Evolutionary conservation across 2,797 vertebrate species (phyloP).

Genomic region (Psittacula derbiana): DNA sequence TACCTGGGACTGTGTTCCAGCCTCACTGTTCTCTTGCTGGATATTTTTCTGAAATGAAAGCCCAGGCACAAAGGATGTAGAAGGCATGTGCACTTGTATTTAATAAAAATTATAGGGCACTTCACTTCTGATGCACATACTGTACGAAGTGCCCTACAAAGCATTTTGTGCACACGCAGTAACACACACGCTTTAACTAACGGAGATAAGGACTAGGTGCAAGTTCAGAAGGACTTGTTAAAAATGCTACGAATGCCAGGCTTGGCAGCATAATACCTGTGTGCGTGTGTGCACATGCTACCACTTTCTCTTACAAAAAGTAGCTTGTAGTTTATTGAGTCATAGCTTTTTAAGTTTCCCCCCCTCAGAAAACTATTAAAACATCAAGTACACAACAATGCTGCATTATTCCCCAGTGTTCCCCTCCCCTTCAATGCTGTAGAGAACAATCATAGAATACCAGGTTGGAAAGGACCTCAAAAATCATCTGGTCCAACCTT

Average conservation of each 20-base stretch:
- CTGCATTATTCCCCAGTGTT: neutral
- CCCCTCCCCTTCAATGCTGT: neutral
- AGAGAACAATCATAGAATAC: neutral
- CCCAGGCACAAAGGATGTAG: slow-evolving; percentile 84
- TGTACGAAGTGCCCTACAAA: slow-evolving; percentile 8
- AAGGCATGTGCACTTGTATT: slow-evolving; percentile 72
- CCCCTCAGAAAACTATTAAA: neutral
- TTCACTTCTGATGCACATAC: neutral
- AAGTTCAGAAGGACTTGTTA: neutral
- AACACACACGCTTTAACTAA: slow-evolving; percentile 6
- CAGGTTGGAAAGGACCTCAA: neutral
- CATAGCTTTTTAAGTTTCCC: neutral
- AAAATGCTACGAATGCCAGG: neutral
- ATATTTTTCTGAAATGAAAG: slow-evolving; percentile 84
- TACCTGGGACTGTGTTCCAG: slow-evolving; percentile 82
- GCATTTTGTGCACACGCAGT: slow-evolving; percentile 47
- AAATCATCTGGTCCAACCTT: neutral
- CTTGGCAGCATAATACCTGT: neutral
- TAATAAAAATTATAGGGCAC: slow-evolving; percentile 42
- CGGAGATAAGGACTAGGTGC: neutral
- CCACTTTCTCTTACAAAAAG: neutral
- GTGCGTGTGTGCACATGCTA: neutral
- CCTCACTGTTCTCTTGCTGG: slow-evolving; percentile 82
- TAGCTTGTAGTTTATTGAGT: neutral
- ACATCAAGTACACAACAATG: neutral